phyloP scores from a whole-genome alignment of 2,113 vertebrate genomes.

The Oxygymnocypris stewartii region DNA sequence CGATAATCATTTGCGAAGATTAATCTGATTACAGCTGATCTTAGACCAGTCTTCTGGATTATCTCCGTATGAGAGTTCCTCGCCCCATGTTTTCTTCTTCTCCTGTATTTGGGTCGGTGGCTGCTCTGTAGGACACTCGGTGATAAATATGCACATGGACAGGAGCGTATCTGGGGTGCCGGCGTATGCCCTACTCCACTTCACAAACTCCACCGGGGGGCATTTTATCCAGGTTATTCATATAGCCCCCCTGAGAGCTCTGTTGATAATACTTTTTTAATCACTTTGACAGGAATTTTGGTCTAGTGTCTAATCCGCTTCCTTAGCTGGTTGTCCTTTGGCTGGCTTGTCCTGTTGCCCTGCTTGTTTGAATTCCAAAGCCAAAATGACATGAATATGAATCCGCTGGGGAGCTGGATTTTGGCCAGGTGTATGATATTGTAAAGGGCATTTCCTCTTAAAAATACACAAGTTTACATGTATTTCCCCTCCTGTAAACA shows the following conservation, averaged over 20 bases:
- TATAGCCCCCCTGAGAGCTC: not conserved
- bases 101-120: constrained; percentile 24
- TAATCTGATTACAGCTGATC: not conserved
- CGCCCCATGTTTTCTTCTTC: constrained; percentile 10
- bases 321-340: constrained; percentile 31
- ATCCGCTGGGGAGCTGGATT: constrained; percentile 13
- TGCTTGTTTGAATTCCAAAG: constrained; percentile 12
- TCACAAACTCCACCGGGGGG: constrained; percentile 10
- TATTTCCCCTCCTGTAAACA: not conserved
- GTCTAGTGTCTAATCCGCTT: not conserved
- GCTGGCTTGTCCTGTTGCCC: not conserved
- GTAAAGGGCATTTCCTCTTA: constrained; percentile 5
- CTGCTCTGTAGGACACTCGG: not conserved
- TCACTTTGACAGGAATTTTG: constrained; percentile 26
- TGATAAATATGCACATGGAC: constrained; percentile 44
- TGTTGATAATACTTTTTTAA: constrained; percentile 22
- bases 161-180: constrained; percentile 25
- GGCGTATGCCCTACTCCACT: constrained; percentile 36
- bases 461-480: not conserved
- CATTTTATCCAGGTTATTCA: constrained; percentile 7
- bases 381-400: constrained; percentile 13
- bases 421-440: constrained; percentile 17
- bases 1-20: not conserved
- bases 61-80: constrained; percentile 14
- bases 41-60: not conserved